Base-by-base conservation (phyloP, 2,797 vertebrate species). In the Philypnodon macrostomus region DNA sequence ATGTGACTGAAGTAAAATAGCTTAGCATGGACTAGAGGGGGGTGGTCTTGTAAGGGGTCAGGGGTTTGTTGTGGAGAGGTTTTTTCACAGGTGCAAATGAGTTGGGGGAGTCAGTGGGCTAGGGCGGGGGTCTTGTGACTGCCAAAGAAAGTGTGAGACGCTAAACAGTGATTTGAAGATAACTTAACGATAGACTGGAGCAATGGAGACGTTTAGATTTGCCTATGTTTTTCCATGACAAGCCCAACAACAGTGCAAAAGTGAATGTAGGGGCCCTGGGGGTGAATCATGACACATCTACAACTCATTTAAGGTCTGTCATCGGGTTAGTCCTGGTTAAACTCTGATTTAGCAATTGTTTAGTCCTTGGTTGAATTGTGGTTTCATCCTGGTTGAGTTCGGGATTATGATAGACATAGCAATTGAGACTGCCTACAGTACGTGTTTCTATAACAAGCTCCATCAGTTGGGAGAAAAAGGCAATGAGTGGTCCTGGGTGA, bases 71-170 rank as follows among this genome's bases (percentile, higher is more conserved):
- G 16, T 56, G 45, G 52, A 52, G 39, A 55, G 61, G 52, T 69
- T 58, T 63, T 63, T 75, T 79, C 70, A 86, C 82, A 84, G 78
- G 68, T 83, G 82, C 77, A 80, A 87, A 86, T 86, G 66, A 81
- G 42, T 23, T 45, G 76, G 57, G 47, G 57, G 47, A 30, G 51
- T 40, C 29, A 16, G 34, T 23, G 21, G 39, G 8, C 9, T 1
- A 11, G 23, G 6, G 31, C 1, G 40, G 44, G 19, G 33, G 7
- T n/a, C 27, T n/a, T 24, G 23, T 18, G 14, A 33, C 42, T 71
- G 51, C 59, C 64, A 84, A 77, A 47, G 55, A 60, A 72, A 54
- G 66, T 66, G 69, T 77, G 57, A 75, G 55, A 60, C 45, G 15
- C 18, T 36, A n/a, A 30, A 35, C 27, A 36, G 71, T 81, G 61